A percentile compares a stretch with the other conserved stretches of the same genome.
Conservation (phyloP, 2,113 vertebrate species). For the Podarcis raffonei region DNA sequence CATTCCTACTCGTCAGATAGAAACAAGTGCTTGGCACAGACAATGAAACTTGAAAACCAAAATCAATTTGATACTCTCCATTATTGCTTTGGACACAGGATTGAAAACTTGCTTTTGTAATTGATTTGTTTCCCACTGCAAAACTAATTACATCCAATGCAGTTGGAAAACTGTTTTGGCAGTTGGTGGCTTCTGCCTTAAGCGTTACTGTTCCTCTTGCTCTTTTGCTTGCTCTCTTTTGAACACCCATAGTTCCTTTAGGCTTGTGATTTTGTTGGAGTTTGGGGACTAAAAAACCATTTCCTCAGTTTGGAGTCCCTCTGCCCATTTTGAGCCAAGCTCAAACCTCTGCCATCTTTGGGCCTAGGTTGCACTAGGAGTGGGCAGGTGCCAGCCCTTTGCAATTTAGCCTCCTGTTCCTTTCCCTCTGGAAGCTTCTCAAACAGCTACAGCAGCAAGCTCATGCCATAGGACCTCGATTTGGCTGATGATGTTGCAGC, state of each 20-base stretch:
- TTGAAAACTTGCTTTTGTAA: slow-evolving; percentile 72
- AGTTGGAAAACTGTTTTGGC: slow-evolving; percentile 63
- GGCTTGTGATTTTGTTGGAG: background rate
- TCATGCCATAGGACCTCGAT: background rate
- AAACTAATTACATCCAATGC: slow-evolving; percentile 70
- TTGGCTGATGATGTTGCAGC: background rate
- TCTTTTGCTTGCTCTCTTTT: slow-evolving; percentile 13
- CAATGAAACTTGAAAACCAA: slow-evolving; percentile 67
- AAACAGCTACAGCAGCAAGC: background rate
- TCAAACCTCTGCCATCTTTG: background rate
- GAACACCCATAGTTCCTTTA: slow-evolving; percentile 42
- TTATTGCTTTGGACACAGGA: slow-evolving; percentile 65
- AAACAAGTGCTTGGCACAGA: slow-evolving; percentile 57
- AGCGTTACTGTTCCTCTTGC: slow-evolving; percentile 41
- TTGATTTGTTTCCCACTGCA: slow-evolving; percentile 74
- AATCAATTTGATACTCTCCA: slow-evolving; percentile 69
- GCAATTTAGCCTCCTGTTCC: background rate
- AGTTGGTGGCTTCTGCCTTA: slow-evolving; percentile 37
- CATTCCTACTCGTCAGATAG: slow-evolving; percentile 39
- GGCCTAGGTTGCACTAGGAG: background rate
- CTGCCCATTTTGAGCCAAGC: background rate
- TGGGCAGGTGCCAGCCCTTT: background rate
- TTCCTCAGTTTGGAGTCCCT: background rate
- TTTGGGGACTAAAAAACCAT: background rate
- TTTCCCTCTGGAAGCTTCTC: background rate